Base-by-base conservation (phyloP, 2,797 vertebrate species). In the Oreochromis mossambicus region DNA sequence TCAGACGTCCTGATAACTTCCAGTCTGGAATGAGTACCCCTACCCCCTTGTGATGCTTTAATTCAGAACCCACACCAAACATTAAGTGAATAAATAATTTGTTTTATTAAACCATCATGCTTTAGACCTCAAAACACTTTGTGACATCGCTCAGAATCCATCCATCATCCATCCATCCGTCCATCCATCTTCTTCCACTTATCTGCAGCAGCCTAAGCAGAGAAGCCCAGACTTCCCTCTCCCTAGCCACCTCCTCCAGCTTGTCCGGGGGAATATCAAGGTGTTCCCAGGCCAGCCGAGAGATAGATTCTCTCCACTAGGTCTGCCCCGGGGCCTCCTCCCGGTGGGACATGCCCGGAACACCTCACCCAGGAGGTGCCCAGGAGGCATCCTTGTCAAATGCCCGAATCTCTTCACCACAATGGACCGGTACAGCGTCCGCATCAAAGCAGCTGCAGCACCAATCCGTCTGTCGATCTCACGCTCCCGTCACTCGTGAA, bases 391-490 rank as follows among this genome's bases (percentile, higher is more conserved):
- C 26, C 14, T 1, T 58, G 55, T 58, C 55, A 58, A 4, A 58
- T 58, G 9, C 50, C 50, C 19, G 0, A 51, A 51, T 58, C 55
- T 58, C 13, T 58, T 32, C 26, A 32, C 55, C 26, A 0, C 55
- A 58, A 32, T 0, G 8, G 55, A 32, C 55, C 3, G 3, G 14
- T 58, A 58, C 55, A 58, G 3, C 2, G 6, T 58, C 55, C 0
- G 5, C 26, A 58, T 58, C 14, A 58, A 26, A 32, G 5, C 55
- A 32, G 55, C 55, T 9, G 55, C 55, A 10, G 15, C 5, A 58
- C 26, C 8, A 10, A 56, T 56, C 55, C 14, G 17, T 17, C 26
- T 58, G 26, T 58, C 8, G 54, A 29, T 29, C 24, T 56, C 0
- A 56, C 4, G 2, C 7, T 58, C 26, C 14, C 1, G 0, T 58